Percentiles rank a stretch among this genome's conserved stretches.
These are phyloP conservation scores for Elachura formosa DNA, from an alignment of 2,113 vertebrate species.

Conservation along the genomic window DNA sequence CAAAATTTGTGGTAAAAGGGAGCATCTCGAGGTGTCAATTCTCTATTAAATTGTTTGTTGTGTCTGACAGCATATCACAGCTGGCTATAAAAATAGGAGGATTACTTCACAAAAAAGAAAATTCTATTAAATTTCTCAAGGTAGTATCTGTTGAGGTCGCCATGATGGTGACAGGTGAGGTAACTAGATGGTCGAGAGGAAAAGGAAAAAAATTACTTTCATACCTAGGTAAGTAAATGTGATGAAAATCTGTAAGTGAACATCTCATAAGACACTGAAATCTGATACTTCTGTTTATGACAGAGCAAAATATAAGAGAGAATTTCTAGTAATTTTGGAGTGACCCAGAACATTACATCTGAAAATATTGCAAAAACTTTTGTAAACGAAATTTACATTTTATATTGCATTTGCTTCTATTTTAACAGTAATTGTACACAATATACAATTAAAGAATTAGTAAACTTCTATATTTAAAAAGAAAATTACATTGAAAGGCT, in stretches of 20 bases:
- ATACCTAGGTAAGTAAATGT: not conserved
- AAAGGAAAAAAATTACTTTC: not conserved
- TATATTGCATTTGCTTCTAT: not conserved
- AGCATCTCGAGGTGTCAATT: not conserved
- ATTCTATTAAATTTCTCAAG: not conserved
- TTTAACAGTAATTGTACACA: not conserved
- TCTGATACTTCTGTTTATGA: not conserved
- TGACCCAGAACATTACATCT: not conserved
- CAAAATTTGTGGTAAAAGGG: not conserved
- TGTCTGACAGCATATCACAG: not conserved
- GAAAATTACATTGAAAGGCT: not conserved
- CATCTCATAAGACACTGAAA: not conserved
- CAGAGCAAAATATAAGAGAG: not conserved
- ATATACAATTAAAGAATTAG: not conserved
- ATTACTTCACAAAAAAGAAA: not conserved
- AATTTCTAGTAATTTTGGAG: not conserved
- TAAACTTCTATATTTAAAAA: not conserved
- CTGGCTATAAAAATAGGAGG: not conserved
- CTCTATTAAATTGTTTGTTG: not conserved
- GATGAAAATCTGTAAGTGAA: not conserved
- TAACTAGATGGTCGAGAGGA: not conserved
- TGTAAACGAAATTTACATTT: not conserved
- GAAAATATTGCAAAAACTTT: rapidly evolving
- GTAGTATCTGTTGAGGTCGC: not conserved
- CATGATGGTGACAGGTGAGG: not conserved